Base-by-base conservation (phyloP, 35 echinoderm and acorn worm genomes). In the Stichopus chloronotus region DNA sequence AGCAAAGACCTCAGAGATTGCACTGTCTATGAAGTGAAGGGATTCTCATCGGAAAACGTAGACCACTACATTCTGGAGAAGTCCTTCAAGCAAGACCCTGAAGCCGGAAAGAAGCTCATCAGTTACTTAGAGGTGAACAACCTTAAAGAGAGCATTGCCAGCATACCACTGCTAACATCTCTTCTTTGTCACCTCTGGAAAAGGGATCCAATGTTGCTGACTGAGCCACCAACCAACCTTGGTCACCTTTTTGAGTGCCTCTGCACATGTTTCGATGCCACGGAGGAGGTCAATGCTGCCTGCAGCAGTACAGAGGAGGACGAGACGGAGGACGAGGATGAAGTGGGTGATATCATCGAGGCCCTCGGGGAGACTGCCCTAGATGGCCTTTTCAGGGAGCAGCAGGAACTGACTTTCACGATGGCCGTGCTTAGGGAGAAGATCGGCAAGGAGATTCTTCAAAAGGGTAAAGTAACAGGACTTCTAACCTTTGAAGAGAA, bases 31-130 rank as follows among this genome's bases (percentile, higher is more conserved):
- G 76, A 91, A 77, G 90, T 91, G 5, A 57, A 79, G 53, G 90
- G 90, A 8, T 91, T 91, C 53, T 91, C 90, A 17, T 25, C 90
- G 11, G 87, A 91, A 19, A 91, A 91, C 11, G 90, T 91, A 17
- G 90, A 91, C 6, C 30, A 76, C 55, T 91, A 78, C 24, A 76
- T 91, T 58, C 25, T 91, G 52, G 71, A 91, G 16, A 91, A 79
- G 56, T 54, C 23, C 58, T 91, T 91, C 72, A 79, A 79, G 56
- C 52, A 91, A 5, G 52, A 91, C 8, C 14, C 69, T 22, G 76
- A 58, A 52, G 76, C 53, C 11, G 90, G 90, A 23, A 22, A 77
- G 72, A 57, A 78, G 23, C 90, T 91, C 25, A 23, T 91, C 9
- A 79, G 76, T 12, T 91, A 91, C 56, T 43, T 91, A 52, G 90